phyloP scores from a whole-genome alignment of 2,888 invertebrate genomes.

The Drosophila mulleri region DNA sequence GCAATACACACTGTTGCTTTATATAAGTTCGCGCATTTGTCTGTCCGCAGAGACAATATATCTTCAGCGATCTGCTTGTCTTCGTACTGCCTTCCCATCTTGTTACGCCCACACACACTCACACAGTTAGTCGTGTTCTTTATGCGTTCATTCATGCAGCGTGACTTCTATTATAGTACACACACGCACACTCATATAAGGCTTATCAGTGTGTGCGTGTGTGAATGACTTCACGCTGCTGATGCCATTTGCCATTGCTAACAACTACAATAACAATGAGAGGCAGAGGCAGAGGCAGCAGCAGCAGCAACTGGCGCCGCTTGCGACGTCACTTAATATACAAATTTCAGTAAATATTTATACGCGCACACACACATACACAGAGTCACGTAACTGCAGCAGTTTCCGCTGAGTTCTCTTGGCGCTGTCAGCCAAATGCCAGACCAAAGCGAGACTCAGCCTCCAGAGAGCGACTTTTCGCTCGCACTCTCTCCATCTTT shows the following conservation, averaged over 20 bases:
- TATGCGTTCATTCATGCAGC: slow-evolving; percentile 67
- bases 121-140: slow-evolving; percentile 55
- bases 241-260: slow-evolving; percentile 50
- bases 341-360: slow-evolving; percentile 81
- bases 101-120: slow-evolving; percentile 27
- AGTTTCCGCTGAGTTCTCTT: slow-evolving; percentile 61
- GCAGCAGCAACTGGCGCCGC: slow-evolving; percentile 49
- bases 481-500: background rate
- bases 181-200: slow-evolving; percentile 14
- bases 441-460: slow-evolving; percentile 30
- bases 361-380: slow-evolving; percentile 25
- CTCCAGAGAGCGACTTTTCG: background rate
- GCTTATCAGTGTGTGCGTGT: slow-evolving; percentile 24
- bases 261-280: slow-evolving; percentile 31
- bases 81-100: background rate
- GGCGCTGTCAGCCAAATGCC: slow-evolving; percentile 46
- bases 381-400: slow-evolving; percentile 39
- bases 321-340: slow-evolving; percentile 75
- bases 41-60: slow-evolving; percentile 32
- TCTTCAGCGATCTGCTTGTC: slow-evolving; percentile 40
- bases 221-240: slow-evolving; percentile 37
- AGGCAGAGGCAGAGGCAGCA: background rate
- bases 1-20: slow-evolving; percentile 23
- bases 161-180: slow-evolving; percentile 60
- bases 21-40: slow-evolving; percentile 1